These are phyloP conservation scores for Mesopsocus fuscifrons DNA, from an alignment of 2,888 invertebrate genomes.

Conservation along the genomic window DNA sequence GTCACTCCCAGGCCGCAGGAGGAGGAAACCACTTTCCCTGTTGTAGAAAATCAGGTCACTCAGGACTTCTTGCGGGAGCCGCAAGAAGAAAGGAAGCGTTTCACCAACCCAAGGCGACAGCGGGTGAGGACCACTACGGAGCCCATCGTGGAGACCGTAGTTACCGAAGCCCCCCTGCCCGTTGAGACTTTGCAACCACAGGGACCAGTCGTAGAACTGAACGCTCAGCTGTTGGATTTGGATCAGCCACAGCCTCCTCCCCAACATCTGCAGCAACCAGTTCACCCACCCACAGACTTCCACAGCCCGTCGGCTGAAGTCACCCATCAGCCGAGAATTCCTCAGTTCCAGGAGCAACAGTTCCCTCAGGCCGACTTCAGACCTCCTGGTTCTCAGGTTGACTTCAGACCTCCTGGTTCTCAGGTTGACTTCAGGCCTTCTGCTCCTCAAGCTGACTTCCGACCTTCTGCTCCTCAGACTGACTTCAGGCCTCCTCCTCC, in stretches of 20 bases:
- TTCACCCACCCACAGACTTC: background rate
- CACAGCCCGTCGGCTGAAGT: background rate
- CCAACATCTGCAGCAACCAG: background rate
- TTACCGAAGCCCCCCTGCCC: constrained; percentile 8
- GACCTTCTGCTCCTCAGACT: background rate
- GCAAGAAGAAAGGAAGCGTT: constrained; percentile 24
- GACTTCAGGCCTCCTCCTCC: background rate
- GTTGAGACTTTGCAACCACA: constrained; percentile 12
- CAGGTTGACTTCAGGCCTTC: background rate
- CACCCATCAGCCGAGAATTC: background rate
- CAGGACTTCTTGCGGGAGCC: constrained; percentile 1
- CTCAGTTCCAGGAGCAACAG: background rate
- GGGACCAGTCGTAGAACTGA: too few species aligned
- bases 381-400: background rate
- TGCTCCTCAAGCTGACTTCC: background rate
- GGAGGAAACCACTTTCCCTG: constrained; percentile 8
- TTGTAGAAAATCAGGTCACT: background rate
- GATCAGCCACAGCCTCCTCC: background rate
- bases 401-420: background rate
- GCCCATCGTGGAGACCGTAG: constrained; percentile 19
- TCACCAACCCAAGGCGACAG: constrained; percentile 21
- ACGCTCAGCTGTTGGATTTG: background rate
- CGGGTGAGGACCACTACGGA: constrained; percentile 24
- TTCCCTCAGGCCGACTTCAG: background rate
- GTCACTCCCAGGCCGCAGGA: constrained; percentile 16